A percentile compares a stretch with the other conserved stretches of the same genome.
These are phyloP conservation scores for Apamea anceps DNA, from an alignment of 2,888 invertebrate species.

Conservation along the genomic window DNA sequence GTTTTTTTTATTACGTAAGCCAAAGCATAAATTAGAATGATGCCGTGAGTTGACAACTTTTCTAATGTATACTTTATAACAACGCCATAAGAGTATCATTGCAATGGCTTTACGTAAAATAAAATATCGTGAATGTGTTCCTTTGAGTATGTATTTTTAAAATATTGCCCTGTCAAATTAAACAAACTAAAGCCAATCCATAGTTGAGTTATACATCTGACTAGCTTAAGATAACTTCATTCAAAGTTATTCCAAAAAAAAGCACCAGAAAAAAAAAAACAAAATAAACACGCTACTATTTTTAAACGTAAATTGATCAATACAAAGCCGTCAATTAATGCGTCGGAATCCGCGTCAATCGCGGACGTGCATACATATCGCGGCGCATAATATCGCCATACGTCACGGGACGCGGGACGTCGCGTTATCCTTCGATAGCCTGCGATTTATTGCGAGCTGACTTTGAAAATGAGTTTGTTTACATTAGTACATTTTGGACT, in stretches of 20 bases:
- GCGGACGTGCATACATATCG: conserved; percentile 50
- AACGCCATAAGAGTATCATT: not conserved
- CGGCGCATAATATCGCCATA: conserved; percentile 72
- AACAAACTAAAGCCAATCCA: not conserved
- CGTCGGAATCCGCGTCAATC: conserved; percentile 59
- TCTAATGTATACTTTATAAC: not conserved
- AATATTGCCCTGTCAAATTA: not conserved
- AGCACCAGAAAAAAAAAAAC: not conserved
- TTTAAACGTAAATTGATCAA: conserved; percentile 39
- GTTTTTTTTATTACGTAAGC: not conserved
- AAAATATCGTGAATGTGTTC: not conserved
- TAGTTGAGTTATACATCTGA: not conserved
- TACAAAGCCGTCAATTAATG: conserved; percentile 58
- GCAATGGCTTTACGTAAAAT: not conserved
- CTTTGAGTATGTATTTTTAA: not conserved
- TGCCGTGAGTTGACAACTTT: not conserved
- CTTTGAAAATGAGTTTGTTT: conserved; percentile 47
- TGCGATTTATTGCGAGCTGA: conserved; percentile 72
- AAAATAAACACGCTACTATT: conserved; percentile 26
- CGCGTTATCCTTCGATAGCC: conserved; percentile 71
- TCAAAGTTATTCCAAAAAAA: not conserved
- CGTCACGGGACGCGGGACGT: conserved; percentile 66
- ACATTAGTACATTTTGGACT: conserved; percentile 29
- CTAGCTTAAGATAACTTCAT: not conserved
- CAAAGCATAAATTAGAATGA: not conserved